Base-by-base conservation (phyloP, 2,888 invertebrate genomes). In the Julus scanicus region DNA sequence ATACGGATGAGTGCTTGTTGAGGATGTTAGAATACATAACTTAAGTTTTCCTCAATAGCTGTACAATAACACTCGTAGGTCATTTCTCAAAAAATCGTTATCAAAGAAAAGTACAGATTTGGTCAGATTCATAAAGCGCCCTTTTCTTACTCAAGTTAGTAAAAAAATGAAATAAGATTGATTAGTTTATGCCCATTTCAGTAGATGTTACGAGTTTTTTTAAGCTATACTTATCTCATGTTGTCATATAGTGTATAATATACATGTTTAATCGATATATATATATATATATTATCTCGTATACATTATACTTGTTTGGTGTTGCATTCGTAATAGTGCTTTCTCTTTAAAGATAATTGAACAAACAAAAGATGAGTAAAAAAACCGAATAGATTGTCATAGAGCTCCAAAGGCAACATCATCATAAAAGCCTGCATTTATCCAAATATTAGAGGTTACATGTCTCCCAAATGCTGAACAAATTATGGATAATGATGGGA, bases 401-500 rank as follows among this genome's bases (percentile, higher is more conserved):
- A 80, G 29, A 15, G 11, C 15, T 80, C 37, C 13, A 80, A 80
- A 80, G 80, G 71, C 71, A 71, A 80, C 80, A 80, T 39, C 80
- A 80, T 80, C 80, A 39, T 80, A 39, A 20, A 80, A 80, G 37
- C 80, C 63, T 39, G 13, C 80, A 80, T 80, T 80, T 80, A 80
- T 80, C 80, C 37, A 80, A 80, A 80, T 80, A 80, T 29, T 37
- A 80, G 80, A 80, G 37, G 80, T 39, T 80, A 71, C 29, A 71
- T 71, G 71, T 71, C 20, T 20, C 71, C 71, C 71, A 39, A 80
- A 80, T 80, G 80, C 80, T 80, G 15, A 80, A 80, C 37, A 80
- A 37, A 80, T 80, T 80, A 80, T 80, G 80, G 80, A 80, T 80
- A 80, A 80, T 80, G 80, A 80, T 37, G 80, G 80, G 39, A 80